phyloP scores from a whole-genome alignment of 2,113 vertebrate genomes.

The Osmerus eperlanus region DNA sequence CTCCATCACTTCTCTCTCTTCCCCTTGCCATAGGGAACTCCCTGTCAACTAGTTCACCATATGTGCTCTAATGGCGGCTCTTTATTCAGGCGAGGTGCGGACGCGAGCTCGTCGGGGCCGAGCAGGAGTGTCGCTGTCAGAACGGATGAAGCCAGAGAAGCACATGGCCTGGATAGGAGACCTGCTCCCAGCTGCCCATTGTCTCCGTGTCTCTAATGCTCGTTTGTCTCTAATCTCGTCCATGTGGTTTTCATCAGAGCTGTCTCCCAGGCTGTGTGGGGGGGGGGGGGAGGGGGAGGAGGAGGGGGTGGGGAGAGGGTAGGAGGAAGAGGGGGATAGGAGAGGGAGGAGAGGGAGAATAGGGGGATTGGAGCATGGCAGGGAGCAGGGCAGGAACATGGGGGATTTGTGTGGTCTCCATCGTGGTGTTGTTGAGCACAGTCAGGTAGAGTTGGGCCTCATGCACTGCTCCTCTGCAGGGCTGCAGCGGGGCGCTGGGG shows the following conservation, averaged over 20 bases:
- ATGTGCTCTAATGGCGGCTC: too few species aligned
- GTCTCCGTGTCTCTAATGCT: conserved; percentile 35
- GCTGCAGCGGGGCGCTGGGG: background rate
- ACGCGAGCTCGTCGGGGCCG: background rate
- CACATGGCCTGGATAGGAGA: background rate
- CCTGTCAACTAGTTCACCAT: too few species aligned
- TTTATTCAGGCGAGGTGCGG: background rate
- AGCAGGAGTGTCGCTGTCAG: background rate
- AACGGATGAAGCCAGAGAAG: background rate
- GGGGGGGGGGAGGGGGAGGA: background rate
- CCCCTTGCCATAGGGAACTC: too few species aligned
- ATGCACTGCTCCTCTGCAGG: too few species aligned
- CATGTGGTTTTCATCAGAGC: conserved; percentile 55
- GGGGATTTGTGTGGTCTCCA: conserved; percentile 3
- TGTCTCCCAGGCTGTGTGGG: conserved; percentile 44
- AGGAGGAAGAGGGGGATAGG: background rate
- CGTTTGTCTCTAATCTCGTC: conserved; percentile 46
- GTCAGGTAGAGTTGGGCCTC: background rate
- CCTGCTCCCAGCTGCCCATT: conserved; percentile 20
- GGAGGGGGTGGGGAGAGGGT: background rate
- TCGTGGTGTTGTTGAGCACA: conserved; percentile 44
- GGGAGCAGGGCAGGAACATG: background rate
- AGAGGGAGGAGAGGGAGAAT: too few species aligned
- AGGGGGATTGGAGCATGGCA: too few species aligned
- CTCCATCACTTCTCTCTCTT: too few species aligned